Evolutionary conservation across 1,140 invertebrate genomes (phyloP).

Genomic region (Drosophila triauraria): DNA sequence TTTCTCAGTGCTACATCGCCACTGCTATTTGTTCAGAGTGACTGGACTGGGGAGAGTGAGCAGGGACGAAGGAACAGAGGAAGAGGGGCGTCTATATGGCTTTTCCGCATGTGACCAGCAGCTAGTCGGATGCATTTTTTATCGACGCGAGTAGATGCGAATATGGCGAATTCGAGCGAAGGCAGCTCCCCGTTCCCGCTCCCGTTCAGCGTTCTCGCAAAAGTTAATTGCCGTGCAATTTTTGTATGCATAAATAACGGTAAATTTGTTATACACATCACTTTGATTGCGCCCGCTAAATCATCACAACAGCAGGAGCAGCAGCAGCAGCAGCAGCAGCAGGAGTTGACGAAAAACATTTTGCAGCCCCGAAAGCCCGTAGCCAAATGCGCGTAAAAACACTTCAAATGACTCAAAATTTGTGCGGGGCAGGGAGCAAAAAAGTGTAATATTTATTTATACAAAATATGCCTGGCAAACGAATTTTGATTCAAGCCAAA

Average conservation of each 20-base stretch:
- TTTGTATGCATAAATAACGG: conserved; percentile 83
- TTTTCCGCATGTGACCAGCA: conserved; percentile 35
- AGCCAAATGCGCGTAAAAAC: conserved; percentile 69
- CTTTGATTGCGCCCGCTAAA: conserved; percentile 80
- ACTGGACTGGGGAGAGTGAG: neutral
- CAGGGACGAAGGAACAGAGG: neutral
- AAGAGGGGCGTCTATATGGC: conserved; percentile 52
- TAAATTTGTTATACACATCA: conserved; percentile 84
- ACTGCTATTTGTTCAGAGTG: conserved; percentile 65
- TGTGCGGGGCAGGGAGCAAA: conserved; percentile 22
- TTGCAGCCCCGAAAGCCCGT: conserved; percentile 13
- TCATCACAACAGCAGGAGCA: conserved; percentile 57
- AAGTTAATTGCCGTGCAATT: conserved; percentile 84
- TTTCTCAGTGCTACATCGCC: conserved; percentile 19
- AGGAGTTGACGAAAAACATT: conserved; percentile 33
- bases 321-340: conserved; percentile 13
- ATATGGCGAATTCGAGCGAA: conserved; percentile 6
- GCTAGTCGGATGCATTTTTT: conserved; percentile 44
- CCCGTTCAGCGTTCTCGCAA: conserved; percentile 36
- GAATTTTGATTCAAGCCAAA: conserved; percentile 52
- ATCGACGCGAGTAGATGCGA: conserved; percentile 28
- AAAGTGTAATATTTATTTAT: conserved; percentile 33
- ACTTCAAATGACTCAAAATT: conserved; percentile 67
- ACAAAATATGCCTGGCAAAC: conserved; percentile 19
- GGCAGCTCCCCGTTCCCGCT: neutral